Conservation (phyloP, 2,797 vertebrate species). For the Pangasius djambal region DNA sequence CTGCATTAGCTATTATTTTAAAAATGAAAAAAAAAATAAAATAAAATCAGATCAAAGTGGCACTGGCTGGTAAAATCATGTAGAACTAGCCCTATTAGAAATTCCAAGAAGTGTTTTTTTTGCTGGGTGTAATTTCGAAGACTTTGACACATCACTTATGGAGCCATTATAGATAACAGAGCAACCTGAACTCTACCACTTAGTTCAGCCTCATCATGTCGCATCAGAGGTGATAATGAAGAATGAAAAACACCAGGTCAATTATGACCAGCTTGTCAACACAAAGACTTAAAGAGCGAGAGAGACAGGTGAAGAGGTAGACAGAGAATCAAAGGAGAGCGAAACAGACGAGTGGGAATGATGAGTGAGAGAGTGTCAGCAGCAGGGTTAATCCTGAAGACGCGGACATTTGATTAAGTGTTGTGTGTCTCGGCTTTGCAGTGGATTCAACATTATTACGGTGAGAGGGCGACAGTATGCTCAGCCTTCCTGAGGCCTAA, state of each 20-base stretch:
- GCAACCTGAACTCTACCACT: conserved; percentile 43
- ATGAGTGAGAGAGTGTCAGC: conserved; percentile 58
- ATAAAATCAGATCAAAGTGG: background rate
- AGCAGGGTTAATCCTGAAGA: conserved; percentile 66
- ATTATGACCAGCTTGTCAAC: conserved; percentile 30
- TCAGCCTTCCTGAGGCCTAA: conserved; percentile 66
- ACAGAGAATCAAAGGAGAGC: conserved; percentile 38
- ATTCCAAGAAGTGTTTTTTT: background rate
- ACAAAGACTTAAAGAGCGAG: background rate
- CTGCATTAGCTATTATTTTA: background rate
- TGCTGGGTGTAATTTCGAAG: background rate
- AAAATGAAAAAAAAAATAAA: background rate
- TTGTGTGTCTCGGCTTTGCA: conserved; percentile 53
- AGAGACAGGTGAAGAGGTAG: conserved; percentile 20
- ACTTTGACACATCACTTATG: background rate
- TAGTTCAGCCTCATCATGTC: conserved; percentile 65
- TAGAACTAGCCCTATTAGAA: background rate
- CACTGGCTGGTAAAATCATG: background rate
- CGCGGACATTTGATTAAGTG: conserved; percentile 65
- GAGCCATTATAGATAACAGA: conserved; percentile 14
- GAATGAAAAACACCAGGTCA: conserved; percentile 49
- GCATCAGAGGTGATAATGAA: conserved; percentile 60
- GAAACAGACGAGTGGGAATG: conserved; percentile 19
- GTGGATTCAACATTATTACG: conserved; percentile 75
- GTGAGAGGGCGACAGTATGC: conserved; percentile 70